Evolutionary conservation across 2,797 vertebrate genomes (phyloP), one percentile per base, ranked within the genome.

Genomic region (Chaetophractus vellerosus): DNA sequence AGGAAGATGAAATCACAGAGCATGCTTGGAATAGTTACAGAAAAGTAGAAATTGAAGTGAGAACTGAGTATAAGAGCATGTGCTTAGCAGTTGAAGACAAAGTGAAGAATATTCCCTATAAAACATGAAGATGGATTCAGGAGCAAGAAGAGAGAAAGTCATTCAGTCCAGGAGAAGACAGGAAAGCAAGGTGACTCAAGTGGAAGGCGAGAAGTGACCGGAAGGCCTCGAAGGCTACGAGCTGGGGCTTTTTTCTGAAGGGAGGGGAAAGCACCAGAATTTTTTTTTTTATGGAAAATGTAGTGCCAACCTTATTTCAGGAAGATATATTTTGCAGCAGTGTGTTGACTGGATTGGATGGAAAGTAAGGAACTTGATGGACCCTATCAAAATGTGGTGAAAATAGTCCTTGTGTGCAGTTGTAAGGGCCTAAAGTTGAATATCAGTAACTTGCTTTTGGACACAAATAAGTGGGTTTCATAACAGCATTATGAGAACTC

Each of bases 231-330:
- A 86, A 82, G 61, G n/a, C 6, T 64, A 52, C 94, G 68, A 87
- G 59, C 71, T 88, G 63, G 41, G 55, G 61, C 36, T 61, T 85
- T 68, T 91, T 79, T 74, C 81, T 79, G 48, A 95, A 94, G 78
- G n/a, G 4, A 86, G 38, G 88, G 88, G 81, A 95, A 95, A 92
- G 79, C 64, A 68, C 16, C 48, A 41, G 82, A 88, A 90, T 38
- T 96, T 95, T 63, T 66, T 66, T 68, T 66, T 45, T 81, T 38
- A 64, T 57, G 80, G 59, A 71, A 89, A 96, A 95, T 91, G 16
- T 85, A 72, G 95, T 94, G 24, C 80, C 84, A 96, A 64, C 81
- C 82, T 94, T 96, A 92, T 96, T 94, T 96, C 26, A 81, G 80
- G 69, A 91, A 95, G 83, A 78, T 75, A 21, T 78, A 83, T 93